Conservation (phyloP, 2,797 vertebrate genomes). For the Sebastes steindachneri region DNA sequence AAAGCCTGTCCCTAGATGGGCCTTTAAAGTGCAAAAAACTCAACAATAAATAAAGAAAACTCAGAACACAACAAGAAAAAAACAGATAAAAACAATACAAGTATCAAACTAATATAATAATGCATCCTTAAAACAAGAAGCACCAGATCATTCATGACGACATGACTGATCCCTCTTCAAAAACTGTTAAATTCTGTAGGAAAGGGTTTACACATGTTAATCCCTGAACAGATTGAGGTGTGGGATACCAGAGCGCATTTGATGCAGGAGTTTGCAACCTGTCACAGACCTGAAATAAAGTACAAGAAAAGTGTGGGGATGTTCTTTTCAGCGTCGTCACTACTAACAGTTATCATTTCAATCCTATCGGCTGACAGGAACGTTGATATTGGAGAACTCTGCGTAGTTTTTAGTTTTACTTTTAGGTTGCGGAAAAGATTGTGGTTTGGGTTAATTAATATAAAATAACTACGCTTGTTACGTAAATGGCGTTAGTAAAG, state of each 20-base stretch:
- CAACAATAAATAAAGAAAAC: background rate
- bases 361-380: background rate
- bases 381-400: no score
- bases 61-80: background rate
- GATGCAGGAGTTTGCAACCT: background rate
- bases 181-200: background rate
- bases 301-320: background rate
- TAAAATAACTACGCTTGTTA: no score
- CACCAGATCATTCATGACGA: background rate
- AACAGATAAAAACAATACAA: background rate
- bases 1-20: no score
- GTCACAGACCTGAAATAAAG: background rate
- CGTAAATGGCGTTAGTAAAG: no score
- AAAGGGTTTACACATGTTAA: background rate
- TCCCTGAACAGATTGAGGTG: background rate
- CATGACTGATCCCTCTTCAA: background rate
- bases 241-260: fast-evolving
- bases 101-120: background rate
- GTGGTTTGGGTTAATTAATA: no score
- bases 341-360: background rate
- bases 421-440: no score
- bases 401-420: no score
- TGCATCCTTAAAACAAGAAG: background rate
- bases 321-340: background rate
- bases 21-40: background rate